Evolutionary conservation across 2,888 invertebrate genomes (phyloP), one percentile per base, ranked within the genome.

Genomic region (Eurytoma adleriae): DNA sequence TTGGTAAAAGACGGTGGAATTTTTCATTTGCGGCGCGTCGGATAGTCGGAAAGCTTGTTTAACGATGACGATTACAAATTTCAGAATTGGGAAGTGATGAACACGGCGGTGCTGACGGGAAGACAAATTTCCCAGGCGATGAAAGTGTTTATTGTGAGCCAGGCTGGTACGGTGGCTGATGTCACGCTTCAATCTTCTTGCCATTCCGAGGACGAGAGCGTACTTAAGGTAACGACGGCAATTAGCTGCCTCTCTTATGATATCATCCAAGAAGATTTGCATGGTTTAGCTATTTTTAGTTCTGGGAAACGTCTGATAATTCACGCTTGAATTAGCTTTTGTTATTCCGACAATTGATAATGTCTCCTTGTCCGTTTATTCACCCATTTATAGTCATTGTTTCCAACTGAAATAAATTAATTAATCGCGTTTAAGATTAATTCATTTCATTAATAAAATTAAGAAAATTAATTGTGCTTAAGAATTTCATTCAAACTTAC

Each of bases 161-260:
- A 98, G 90, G 96, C 97, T 0, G 98, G 98, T 18, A 96, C 96
- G 91, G 96, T 98, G 10, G 97, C 97, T 80, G 98, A 99, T 91
- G 98, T 99, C 85, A 98, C 98, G 27, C 92, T 97, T 82, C 97
- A 98, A 91, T 96, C 98, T 84, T 97, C 97, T 79, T 99, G 98
- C 90, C 96, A 97, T 90, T 98, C 98, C 4, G 96, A 97, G 87
- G 98, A 99, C 90, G 97, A 98, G 91, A 97, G 97, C 88, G 98
- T 98, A 48, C 94, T 99, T 78, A 98, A 99, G 95, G 99, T 98
- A 92, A 90, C 86, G 54, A 73, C 24, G 20, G 50, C 67, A 64
- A 76, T 80, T 76, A 62, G 24, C 52, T 27, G 59, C 24, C 12
- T 64, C 12, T 64, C 10, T 69, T 56, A 50, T 16, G 27, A 52